Evolutionary conservation across 2,888 invertebrate genomes (phyloP), one percentile per base, ranked within the genome.

Genomic region (Caenorhabditis doughertyi): DNA sequence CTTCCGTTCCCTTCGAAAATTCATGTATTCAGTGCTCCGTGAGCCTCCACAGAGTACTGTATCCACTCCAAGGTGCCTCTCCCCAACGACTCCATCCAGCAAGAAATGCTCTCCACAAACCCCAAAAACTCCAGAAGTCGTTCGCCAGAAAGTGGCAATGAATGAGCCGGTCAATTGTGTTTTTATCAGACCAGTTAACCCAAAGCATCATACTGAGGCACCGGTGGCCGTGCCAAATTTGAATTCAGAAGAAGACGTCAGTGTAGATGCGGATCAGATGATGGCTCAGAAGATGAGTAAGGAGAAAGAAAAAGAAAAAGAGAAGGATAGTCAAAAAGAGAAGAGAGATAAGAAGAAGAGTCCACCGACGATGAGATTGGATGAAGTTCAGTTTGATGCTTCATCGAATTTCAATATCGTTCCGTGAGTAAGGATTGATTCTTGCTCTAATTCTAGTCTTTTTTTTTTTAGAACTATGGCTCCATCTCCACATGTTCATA

Each of bases 141-240:
- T 51, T 35, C 67, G 80, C 13, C 72, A 68, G 27, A 73, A 77
- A 47, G 49, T 82, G 8, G 29, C 49, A 25, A 82, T 82, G 82
- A 82, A 82, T 53, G 73, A 82, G 44, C 82, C 82, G 25, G 82
- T 82, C 23, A 82, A 82, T 47, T 82, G 82, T 64, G 82, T 82
- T 2, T 82, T 79, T 32, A 68, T 82, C 25, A 32, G 79, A 44
- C 82, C 82, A 3, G 21, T 39, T n/a, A 44, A 13, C 18, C 77
- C 47, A 13, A 68, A 44, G 23, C 11, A n/a, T 2, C 9, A n/a
- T 7, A 9, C 9, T 3, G 60, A 27, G 3, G 64, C 42, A 21
- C 44, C 64, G 7, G 51, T 53, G 4, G n/a, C 56, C 0, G 47
- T 58, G 23, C 74, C 55, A n/a, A 49, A 29, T 44, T n/a, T 67